Base-by-base conservation (phyloP, 1,140 invertebrate species). In the Procambarus virginalis region DNA sequence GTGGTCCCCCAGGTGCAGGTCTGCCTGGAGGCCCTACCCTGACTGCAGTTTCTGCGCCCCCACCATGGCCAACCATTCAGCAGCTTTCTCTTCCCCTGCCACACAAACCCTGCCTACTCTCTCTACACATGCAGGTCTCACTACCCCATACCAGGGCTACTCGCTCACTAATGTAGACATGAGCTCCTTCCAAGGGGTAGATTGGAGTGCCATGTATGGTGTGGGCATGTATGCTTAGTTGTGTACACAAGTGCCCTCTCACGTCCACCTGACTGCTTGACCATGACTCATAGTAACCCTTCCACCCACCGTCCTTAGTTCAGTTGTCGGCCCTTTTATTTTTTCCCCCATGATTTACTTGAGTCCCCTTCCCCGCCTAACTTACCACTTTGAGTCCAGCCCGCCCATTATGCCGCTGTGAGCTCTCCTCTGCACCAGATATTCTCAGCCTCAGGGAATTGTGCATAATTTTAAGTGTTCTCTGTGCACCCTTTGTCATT, bases 171-270 rank as follows among this genome's bases (percentile, higher is more conserved):
- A 97, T 93, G 97, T 97, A 80, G 97, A 97, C 94, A 97, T 97
- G 97, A 97, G 96, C 75, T 97, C 96, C 93, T 97, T 97, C 95
- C 97, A 97, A 94, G 96, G 97, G 75, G 96, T 97, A 91, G 97
- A 97, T 94, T 97, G 97, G 97, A 96, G 96, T 92, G 96, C 96
- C 92, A 97, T 97, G 96, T 97, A 97, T 94, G 97, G 97, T 92
- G 97, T 97, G 95, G 97, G 97, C 93, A 97, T 97, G 97, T 97
- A 97, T 94, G 97, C 97, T 93, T 97, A 91, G 91, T 91, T 70
- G 49, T 68, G 81, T 79, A 64, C 48, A 68, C 70, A 12, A 14
- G 12, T 48, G 49, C 70, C 51, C 68, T 60, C 83, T 73, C 75
- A 84, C 75, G 73, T 78, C 64, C 86, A 89, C 75, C 80, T 22